Evolutionary conservation across 2,797 vertebrate species (phyloP).

Genomic region (Acipenser transmontanus): DNA sequence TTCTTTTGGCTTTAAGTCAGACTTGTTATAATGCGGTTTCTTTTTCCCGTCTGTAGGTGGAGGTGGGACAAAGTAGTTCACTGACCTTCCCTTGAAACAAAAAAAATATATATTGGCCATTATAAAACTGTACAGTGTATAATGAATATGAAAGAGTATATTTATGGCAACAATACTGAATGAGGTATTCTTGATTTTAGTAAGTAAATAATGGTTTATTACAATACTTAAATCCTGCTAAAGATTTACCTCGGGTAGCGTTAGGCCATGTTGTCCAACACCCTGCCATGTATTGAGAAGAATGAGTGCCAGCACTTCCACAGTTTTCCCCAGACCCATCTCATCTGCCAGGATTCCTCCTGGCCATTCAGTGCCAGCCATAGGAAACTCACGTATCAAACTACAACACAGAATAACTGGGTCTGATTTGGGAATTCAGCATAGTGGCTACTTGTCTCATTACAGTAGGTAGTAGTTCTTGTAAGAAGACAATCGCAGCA

Average conservation of each 20-base stretch:
- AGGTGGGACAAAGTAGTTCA: slow-evolving; percentile 90
- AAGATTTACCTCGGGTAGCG: slow-evolving; percentile 78
- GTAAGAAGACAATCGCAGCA: too few relatives aligned
- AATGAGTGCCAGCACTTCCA: slow-evolving; percentile 93
- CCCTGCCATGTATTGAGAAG: slow-evolving; percentile 78
- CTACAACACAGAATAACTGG: slow-evolving; percentile 47
- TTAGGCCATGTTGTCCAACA: slow-evolving; percentile 68
- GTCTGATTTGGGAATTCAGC: too few relatives aligned
- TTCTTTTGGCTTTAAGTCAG: slow-evolving; percentile 70
- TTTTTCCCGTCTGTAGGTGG: slow-evolving; percentile 64
- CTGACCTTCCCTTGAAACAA: slow-evolving; percentile 76
- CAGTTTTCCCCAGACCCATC: slow-evolving; percentile 98
- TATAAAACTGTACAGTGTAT: neutral
- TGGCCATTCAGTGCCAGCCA: slow-evolving; percentile 80
- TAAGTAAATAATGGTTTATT: neutral
- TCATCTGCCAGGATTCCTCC: slow-evolving; percentile 97
- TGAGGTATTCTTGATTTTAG: too few relatives aligned
- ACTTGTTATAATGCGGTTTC: slow-evolving; percentile 47
- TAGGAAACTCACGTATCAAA: slow-evolving; percentile 77
- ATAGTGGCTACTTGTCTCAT: too few relatives aligned
- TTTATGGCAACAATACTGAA: neutral
- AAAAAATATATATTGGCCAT: neutral
- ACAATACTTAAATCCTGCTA: neutral
- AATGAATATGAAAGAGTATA: neutral
- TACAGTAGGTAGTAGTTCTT: too few relatives aligned